Evolutionary conservation across 2,113 vertebrate genomes (phyloP).

Genomic region (Sprattus sprattus): DNA sequence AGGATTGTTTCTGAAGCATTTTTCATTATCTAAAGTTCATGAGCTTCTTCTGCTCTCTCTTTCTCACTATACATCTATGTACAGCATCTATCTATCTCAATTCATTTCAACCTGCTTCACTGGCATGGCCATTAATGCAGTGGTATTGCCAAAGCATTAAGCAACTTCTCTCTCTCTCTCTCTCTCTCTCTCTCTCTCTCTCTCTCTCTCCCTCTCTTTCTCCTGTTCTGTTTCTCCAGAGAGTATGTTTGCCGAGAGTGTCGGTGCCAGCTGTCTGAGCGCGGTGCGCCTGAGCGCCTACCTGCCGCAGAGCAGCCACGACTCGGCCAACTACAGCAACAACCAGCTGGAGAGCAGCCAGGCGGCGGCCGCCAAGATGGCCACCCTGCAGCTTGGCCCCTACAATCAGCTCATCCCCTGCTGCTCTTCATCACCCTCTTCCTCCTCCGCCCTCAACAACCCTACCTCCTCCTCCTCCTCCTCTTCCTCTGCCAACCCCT

Average conservation of each 20-base stretch:
- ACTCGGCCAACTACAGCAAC: conserved; percentile 97
- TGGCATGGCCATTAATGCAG: neutral
- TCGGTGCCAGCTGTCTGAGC: conserved; percentile 84
- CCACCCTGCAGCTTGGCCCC: conserved; percentile 82
- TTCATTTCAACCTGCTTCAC: neutral
- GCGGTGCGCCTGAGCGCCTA: conserved; percentile 89
- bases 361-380: conserved; percentile 89
- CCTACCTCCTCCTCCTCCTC: conserved; percentile 30
- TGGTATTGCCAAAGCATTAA: neutral
- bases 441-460: conserved; percentile 27
- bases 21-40: conserved; percentile 14
- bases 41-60: neutral
- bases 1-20: neutral
- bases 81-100: neutral
- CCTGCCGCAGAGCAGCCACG: conserved; percentile 91
- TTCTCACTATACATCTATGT: neutral
- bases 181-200: neutral
- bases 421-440: conserved; percentile 67
- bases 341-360: conserved; percentile 96
- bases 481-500: conserved; percentile 66
- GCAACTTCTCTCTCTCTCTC: neutral
- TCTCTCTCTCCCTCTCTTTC: neutral
- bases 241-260: conserved; percentile 91
- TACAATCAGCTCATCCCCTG: conserved; percentile 83
- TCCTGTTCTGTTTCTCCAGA: conserved; percentile 71